Evolutionary conservation across 2,113 vertebrate genomes (phyloP).

Genomic region (Tyrannus savana): DNA sequence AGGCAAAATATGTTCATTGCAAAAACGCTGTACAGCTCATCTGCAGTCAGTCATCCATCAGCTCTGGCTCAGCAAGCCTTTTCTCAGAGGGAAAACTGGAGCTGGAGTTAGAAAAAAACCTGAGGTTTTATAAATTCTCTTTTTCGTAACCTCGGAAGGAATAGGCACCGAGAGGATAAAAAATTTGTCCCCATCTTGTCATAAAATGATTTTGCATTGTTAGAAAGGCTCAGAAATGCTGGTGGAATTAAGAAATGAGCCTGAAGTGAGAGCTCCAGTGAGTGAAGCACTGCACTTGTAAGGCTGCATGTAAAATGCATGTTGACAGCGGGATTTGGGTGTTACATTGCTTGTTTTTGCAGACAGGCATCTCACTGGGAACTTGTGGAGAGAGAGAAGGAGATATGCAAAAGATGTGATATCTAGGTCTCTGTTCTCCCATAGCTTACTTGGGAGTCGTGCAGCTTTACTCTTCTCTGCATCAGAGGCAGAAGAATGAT

Average conservation of each 20-base stretch:
- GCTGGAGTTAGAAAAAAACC: neutral
- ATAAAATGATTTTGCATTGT: neutral
- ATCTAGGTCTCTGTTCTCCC: neutral
- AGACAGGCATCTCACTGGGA: neutral
- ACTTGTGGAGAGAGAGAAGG: neutral
- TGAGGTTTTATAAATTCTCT: neutral
- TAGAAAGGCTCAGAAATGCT: neutral
- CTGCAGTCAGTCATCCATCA: neutral
- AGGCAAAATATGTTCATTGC: neutral
- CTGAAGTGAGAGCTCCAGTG: neutral
- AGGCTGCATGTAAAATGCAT: neutral
- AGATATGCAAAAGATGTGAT: neutral
- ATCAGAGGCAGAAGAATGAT: neutral
- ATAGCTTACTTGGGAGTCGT: neutral
- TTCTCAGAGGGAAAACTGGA: neutral
- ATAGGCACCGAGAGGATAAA: neutral
- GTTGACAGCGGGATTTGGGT: accelerated
- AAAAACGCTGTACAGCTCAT: neutral
- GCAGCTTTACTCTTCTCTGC: neutral
- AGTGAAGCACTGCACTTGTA: neutral
- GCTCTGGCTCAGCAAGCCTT: neutral
- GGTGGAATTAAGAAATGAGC: neutral
- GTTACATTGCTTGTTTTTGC: neutral
- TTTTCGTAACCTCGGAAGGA: neutral
- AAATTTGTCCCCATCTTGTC: neutral